phyloP scores from a whole-genome alignment of 1,140 invertebrate genomes.

The Bombus cullumanus region DNA sequence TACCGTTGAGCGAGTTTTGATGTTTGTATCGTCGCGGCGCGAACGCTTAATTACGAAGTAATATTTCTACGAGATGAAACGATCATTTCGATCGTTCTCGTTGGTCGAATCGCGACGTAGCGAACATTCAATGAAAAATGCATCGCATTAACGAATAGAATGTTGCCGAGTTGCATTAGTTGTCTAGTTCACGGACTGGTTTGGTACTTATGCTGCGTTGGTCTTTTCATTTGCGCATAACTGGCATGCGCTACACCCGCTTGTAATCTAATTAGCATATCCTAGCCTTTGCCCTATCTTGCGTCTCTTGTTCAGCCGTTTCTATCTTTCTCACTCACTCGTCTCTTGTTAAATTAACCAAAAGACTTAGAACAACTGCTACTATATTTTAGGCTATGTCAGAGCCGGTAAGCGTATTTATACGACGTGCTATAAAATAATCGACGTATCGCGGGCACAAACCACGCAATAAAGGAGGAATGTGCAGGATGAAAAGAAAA shows the following conservation, averaged over 20 bases:
- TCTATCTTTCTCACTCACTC: not conserved
- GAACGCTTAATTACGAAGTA: not conserved
- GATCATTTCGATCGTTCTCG: constrained; percentile 40
- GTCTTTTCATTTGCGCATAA: constrained; percentile 40
- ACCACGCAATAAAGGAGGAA: constrained; percentile 19
- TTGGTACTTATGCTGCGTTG: not conserved
- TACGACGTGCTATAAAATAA: constrained; percentile 13
- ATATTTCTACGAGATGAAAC: not conserved
- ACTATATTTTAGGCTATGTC: not conserved
- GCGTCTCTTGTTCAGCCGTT: not conserved
- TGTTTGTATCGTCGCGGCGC: constrained; percentile 42
- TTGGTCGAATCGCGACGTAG: constrained; percentile 7
- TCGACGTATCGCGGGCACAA: not conserved
- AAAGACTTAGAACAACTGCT: constrained; percentile 14
- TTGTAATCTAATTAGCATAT: constrained; percentile 51
- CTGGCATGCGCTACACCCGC: constrained; percentile 15
- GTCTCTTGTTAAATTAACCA: constrained; percentile 16
- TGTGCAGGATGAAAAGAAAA: not conserved
- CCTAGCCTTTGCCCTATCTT: constrained; percentile 33
- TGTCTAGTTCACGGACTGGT: constrained; percentile 23
- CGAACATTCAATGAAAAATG: constrained; percentile 20
- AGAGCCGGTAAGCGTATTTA: not conserved
- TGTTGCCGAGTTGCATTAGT: not conserved
- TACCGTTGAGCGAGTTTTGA: constrained; percentile 50
- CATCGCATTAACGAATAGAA: constrained; percentile 35